Evolutionary conservation across 2,888 invertebrate genomes (phyloP).

Genomic region (Rambutsinella grinnellia): DNA sequence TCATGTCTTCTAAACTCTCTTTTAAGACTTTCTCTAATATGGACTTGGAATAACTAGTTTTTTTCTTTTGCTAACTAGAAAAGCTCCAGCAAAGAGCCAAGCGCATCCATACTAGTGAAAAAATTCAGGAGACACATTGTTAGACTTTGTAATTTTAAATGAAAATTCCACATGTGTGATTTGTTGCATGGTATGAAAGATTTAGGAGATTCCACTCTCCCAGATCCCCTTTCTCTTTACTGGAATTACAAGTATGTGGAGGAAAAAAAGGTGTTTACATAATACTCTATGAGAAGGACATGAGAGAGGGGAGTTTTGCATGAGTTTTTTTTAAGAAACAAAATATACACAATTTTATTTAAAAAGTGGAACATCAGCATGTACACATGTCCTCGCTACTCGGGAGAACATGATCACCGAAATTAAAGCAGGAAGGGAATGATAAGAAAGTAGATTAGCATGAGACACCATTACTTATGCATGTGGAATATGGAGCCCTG

Average conservation of each 20-base stretch:
- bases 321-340: too few relatives aligned
- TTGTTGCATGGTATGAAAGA: conserved; percentile 55
- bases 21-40: conserved; percentile 17
- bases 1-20: conserved; percentile 18
- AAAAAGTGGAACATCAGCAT: too few relatives aligned
- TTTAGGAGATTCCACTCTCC: conserved; percentile 51
- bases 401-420: too few relatives aligned
- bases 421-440: too few relatives aligned
- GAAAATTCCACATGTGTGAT: conserved; percentile 57
- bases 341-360: too few relatives aligned
- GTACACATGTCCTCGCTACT: too few relatives aligned
- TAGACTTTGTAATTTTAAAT: conserved; percentile 57
- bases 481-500: not conserved
- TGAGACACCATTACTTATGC: not conserved
- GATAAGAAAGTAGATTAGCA: conserved; percentile 36
- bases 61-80: conserved; percentile 9
- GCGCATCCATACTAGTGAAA: conserved; percentile 1
- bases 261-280: conserved; percentile 32
- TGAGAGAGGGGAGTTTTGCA: not conserved
- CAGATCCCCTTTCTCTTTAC: conserved; percentile 28
- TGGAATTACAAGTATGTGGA: conserved; percentile 45
- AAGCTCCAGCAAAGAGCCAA: too few relatives aligned
- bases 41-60: conserved; percentile 18
- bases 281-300: not conserved
- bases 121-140: conserved; percentile 51